Evolutionary conservation across 1,140 invertebrate genomes (phyloP).

Genomic region (Phocides pigmalion): DNA sequence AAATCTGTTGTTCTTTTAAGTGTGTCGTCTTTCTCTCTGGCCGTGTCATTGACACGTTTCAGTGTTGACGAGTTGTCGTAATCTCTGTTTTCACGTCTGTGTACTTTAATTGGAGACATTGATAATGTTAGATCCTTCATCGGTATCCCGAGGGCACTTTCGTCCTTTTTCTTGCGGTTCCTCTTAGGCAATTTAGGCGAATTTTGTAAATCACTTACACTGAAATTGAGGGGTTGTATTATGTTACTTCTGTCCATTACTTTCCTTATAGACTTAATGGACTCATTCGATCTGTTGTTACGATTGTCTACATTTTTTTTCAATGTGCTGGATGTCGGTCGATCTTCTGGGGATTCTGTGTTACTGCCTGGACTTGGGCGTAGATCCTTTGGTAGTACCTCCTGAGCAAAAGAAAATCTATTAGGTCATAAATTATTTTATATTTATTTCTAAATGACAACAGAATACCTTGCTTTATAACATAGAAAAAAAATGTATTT

Average conservation of each 20-base stretch:
- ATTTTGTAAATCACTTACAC: constrained; percentile 72
- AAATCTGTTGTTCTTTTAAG: constrained; percentile 66
- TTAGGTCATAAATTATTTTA: no score
- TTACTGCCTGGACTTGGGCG: constrained; percentile 84
- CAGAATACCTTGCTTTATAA: no score
- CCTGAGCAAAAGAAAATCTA: constrained; percentile 51
- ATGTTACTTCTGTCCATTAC: constrained; percentile 72
- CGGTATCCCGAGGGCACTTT: constrained; percentile 64
- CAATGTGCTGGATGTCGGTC: constrained; percentile 52
- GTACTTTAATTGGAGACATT: constrained; percentile 65
- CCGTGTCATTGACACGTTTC: constrained; percentile 66
- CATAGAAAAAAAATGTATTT: no score
- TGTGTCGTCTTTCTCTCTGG: constrained; percentile 65
- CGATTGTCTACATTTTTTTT: constrained; percentile 57
- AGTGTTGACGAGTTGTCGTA: constrained; percentile 67
- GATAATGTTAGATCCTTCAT: constrained; percentile 74
- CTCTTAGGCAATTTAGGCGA: constrained; percentile 65
- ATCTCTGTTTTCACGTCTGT: constrained; percentile 66
- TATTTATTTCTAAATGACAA: no score
- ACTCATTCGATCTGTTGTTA: constrained; percentile 64
- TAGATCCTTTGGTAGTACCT: constrained; percentile 81
- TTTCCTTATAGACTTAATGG: constrained; percentile 69
- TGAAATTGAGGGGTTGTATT: constrained; percentile 81
- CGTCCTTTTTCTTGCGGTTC: constrained; percentile 64
- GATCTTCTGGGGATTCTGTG: constrained; percentile 81